Evolutionary conservation across 2,113 vertebrate genomes (phyloP).

Genomic region (Himantopus leucocephalus): DNA sequence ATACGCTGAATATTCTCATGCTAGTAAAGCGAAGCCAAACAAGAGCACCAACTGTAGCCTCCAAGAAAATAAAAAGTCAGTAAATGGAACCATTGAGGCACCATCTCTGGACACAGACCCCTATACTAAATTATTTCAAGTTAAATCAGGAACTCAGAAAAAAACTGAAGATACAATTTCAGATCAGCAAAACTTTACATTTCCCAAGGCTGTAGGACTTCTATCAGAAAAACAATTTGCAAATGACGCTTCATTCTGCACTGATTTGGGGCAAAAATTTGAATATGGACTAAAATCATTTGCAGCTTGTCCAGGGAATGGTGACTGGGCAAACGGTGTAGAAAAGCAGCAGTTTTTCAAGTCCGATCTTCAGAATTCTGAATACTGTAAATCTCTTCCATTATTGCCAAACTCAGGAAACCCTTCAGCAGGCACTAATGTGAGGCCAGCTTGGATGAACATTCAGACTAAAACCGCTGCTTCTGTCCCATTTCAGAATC

Average conservation of each 20-base stretch:
- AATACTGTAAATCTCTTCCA: slow-evolving; percentile 71
- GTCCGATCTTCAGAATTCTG: slow-evolving; percentile 64
- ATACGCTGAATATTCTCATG: slow-evolving; percentile 70
- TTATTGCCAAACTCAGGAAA: slow-evolving; percentile 54
- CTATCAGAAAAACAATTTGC: slow-evolving; percentile 72
- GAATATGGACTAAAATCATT: slow-evolving; percentile 75
- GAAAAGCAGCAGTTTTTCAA: slow-evolving; percentile 75
- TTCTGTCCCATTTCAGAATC: slow-evolving; percentile 63
- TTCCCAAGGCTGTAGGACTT: slow-evolving; percentile 67
- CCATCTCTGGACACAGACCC: slow-evolving; percentile 66
- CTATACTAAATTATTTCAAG: slow-evolving; percentile 74
- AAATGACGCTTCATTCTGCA: slow-evolving; percentile 69
- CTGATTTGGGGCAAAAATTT: slow-evolving; percentile 74
- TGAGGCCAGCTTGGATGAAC: slow-evolving; percentile 74
- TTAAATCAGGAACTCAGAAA: slow-evolving; percentile 74
- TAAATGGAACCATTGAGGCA: slow-evolving; percentile 66
- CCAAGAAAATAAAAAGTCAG: slow-evolving; percentile 72
- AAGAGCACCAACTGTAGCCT: slow-evolving; percentile 67
- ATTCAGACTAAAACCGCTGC: slow-evolving; percentile 59
- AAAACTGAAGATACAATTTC: slow-evolving; percentile 73
- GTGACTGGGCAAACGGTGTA: slow-evolving; percentile 63
- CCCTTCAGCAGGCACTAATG: slow-evolving; percentile 44
- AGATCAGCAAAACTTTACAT: slow-evolving; percentile 72
- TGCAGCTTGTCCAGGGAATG: slow-evolving; percentile 57
- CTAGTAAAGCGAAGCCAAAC: slow-evolving; percentile 70